Conservation (phyloP, 2,888 invertebrate genomes). For the Drepana falcataria region DNA sequence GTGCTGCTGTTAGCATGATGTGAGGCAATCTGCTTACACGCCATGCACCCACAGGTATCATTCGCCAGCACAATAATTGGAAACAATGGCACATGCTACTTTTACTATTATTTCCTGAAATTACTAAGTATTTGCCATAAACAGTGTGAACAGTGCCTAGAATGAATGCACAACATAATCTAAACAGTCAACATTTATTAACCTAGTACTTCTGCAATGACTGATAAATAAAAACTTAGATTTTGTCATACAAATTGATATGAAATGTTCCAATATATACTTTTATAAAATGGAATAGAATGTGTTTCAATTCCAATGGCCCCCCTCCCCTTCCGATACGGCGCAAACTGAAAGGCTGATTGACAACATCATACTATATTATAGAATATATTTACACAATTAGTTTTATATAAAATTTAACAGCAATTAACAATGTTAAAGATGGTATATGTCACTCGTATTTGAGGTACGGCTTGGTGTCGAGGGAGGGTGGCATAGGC, state of each 20-base stretch:
- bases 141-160: too few relatives aligned
- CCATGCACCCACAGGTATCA: too few relatives aligned
- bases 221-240: background rate
- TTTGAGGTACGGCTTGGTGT: constrained; percentile 71
- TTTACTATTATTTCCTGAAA: too few relatives aligned
- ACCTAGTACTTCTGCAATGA: too few relatives aligned
- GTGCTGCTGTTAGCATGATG: too few relatives aligned
- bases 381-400: constrained; percentile 64
- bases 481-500: constrained; percentile 30
- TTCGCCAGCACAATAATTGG: too few relatives aligned
- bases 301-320: background rate
- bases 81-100: too few relatives aligned
- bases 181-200: too few relatives aligned
- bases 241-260: background rate
- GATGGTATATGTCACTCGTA: constrained; percentile 49
- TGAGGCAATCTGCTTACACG: too few relatives aligned
- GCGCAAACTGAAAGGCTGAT: constrained; percentile 16
- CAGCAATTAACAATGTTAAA: constrained; percentile 74
- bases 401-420: constrained; percentile 66
- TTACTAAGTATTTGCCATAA: too few relatives aligned
- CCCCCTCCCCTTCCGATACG: constrained; percentile 38
- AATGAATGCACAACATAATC: too few relatives aligned
- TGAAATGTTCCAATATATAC: background rate
- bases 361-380: constrained; percentile 42
- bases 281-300: too few relatives aligned